Conservation (phyloP, 2,797 vertebrate species). For the Tauraco hartlaubi region DNA sequence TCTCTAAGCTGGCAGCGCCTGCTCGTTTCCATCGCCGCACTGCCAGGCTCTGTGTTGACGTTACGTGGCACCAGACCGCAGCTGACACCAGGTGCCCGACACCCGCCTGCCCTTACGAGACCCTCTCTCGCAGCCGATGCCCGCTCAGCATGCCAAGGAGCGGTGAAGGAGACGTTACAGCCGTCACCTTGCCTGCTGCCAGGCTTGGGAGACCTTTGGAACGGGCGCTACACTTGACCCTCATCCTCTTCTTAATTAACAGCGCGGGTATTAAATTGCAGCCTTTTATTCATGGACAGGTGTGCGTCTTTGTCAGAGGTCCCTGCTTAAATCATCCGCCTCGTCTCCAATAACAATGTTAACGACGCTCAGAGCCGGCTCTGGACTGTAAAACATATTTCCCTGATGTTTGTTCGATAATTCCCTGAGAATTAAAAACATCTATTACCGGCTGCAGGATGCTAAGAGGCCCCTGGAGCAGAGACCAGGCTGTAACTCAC, state of each 20-base stretch:
- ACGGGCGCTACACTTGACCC: background rate
- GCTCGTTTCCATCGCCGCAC: fast-evolving
- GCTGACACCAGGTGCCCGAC: background rate
- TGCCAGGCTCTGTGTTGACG: background rate
- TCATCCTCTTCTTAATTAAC: slow-evolving; percentile 66
- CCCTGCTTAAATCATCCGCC: slow-evolving; percentile 73
- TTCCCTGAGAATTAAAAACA: slow-evolving; percentile 80
- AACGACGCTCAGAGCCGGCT: slow-evolving; percentile 66
- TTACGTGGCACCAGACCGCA: background rate
- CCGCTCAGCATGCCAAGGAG: background rate
- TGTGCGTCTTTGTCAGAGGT: slow-evolving; percentile 77
- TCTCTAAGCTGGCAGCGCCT: background rate
- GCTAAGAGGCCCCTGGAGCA: slow-evolving; percentile 65
- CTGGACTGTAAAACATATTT: slow-evolving; percentile 79
- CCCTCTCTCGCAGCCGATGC: background rate
- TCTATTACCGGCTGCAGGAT: slow-evolving; percentile 73
- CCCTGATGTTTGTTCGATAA: slow-evolving; percentile 83
- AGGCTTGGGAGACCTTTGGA: background rate
- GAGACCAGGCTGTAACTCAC: slow-evolving; percentile 62
- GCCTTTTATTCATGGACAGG: slow-evolving; percentile 75
- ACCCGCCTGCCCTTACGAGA: background rate
- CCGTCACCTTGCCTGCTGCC: background rate
- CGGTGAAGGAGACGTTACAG: fast-evolving
- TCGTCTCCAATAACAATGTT: slow-evolving; percentile 76
- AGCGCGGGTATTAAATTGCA: slow-evolving; percentile 40